Base-by-base conservation (phyloP, 1,140 invertebrate species). In the Myzus persicae region DNA sequence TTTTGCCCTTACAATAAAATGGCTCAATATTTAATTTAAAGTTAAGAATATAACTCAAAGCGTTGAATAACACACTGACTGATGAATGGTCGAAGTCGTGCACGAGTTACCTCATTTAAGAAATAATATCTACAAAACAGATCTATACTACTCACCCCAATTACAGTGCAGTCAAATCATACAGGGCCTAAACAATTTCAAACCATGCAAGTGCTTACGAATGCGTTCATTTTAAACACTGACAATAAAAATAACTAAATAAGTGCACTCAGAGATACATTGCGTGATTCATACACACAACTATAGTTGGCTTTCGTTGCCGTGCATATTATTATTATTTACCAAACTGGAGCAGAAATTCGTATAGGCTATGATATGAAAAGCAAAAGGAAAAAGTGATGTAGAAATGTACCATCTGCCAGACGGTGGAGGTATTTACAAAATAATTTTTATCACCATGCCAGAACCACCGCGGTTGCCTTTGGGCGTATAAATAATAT, bases 221-320 rank as follows among this genome's bases (percentile, higher is more conserved):
- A 1, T 0, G 1, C 0, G 59, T n/a, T 67, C 1, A 24, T n/a
- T 1, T n/a, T n/a, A n/a, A n/a, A 18, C n/a, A n/a, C 3, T 18
- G 59, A 76, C 59, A 76, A n/a, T 76, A 76, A n/a, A 76, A 76
- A 76, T 76, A n/a, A 76, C 14, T 14, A 18, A 76, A 18, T 18
- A 76, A 18, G 59, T 76, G 9, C 59, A 14, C 3, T 26, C 59
- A 1, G 2, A 59, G 26, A 59, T 26, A 22, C 6, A 7, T 7
- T 1, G 59, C 4, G 59, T 31, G 31, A 14, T 67, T 31, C 4
- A 14, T n/a, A n/a, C 4, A 11, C 26, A 67, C 1, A n/a, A 67
- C 11, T 4, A 67, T 67, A 31, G 9, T 18, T 76, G 20, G n/a
- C 14, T 2, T n/a, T n/a, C 14, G 18, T 76, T n/a, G 59, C n/a